A percentile compares a stretch with the other conserved stretches of the same genome.
Evolutionary conservation across 2,797 vertebrate genomes (phyloP).

Genomic region (Hoplostethus atlanticus): DNA sequence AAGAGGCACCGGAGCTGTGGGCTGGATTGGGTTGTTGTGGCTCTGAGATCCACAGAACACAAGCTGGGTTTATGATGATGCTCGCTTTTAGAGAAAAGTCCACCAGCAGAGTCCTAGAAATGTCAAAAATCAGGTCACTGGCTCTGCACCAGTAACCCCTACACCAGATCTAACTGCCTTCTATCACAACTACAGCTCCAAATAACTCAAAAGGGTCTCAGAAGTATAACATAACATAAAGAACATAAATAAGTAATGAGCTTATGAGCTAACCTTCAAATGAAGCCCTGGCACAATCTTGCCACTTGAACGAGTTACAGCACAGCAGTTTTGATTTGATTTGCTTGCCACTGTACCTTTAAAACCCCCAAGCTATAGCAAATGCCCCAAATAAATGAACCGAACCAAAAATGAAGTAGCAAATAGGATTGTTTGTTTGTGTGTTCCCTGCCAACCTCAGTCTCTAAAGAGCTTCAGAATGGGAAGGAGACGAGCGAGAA

Average conservation of each 20-base stretch:
- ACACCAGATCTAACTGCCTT: conserved; percentile 16
- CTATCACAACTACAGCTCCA: conserved; percentile 54
- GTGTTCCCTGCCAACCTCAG: not conserved
- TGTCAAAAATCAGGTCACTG: conserved; percentile 63
- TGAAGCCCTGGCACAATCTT: conserved; percentile 14
- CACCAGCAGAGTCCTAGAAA: conserved; percentile 52
- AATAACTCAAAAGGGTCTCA: conserved; percentile 42
- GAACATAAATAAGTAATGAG: conserved; percentile 58
- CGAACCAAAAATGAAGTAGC: not conserved
- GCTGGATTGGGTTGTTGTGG: not conserved
- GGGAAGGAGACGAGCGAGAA: not conserved
- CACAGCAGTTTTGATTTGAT: conserved; percentile 3
- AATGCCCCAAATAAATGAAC: not conserved
- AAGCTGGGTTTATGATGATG: conserved; percentile 31
- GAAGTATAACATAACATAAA: conserved; percentile 25
- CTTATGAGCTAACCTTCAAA: conserved; percentile 34
- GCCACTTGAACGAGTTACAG: conserved; percentile 2
- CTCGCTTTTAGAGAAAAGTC: conserved; percentile 14
- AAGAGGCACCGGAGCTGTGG: too few species aligned
- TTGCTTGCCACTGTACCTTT: conserved; percentile 7
- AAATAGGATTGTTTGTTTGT: conserved; percentile 18
- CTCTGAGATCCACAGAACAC: conserved; percentile 23
- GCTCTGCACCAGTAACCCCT: conserved; percentile 47
- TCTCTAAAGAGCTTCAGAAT: conserved; percentile 1
- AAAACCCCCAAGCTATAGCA: not conserved